Conservation (phyloP, 2,797 vertebrate species). For the Xenops minutus region DNA sequence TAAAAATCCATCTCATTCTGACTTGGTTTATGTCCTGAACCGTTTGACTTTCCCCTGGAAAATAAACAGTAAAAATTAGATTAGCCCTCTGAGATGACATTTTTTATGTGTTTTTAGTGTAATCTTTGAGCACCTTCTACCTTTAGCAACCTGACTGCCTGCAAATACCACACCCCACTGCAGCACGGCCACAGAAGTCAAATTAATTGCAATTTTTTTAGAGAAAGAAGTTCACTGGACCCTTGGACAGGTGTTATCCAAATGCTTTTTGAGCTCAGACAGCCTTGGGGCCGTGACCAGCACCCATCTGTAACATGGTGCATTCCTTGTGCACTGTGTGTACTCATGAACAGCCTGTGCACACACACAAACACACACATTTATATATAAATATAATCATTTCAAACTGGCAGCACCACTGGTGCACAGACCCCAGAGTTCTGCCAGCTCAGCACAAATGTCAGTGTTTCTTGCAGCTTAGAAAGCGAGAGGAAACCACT, state of each 20-base stretch:
- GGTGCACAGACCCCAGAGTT: rapidly evolving
- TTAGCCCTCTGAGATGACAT: rapidly evolving
- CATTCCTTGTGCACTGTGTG: neutral
- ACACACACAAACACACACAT: too few relatives aligned
- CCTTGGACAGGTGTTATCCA: neutral
- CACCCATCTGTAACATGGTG: neutral
- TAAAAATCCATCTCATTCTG: neutral
- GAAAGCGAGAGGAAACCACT: neutral
- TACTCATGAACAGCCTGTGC: neutral
- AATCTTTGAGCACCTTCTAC: neutral
- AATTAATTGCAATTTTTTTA: neutral
- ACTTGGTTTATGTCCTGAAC: neutral
- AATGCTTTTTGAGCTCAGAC: neutral
- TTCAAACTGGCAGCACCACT: neutral
- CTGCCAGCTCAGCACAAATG: neutral
- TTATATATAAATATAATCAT: neutral
- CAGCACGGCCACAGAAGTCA: neutral
- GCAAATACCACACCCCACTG: neutral
- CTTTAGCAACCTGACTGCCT: neutral
- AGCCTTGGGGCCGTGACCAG: neutral
- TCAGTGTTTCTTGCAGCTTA: neutral
- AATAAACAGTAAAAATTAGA: neutral
- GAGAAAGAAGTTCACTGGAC: too few relatives aligned
- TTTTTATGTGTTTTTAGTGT: neutral
- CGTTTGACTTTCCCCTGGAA: neutral